phyloP scores from a whole-genome alignment of 2,888 invertebrate species.

The Nasonovia ribisnigri region DNA sequence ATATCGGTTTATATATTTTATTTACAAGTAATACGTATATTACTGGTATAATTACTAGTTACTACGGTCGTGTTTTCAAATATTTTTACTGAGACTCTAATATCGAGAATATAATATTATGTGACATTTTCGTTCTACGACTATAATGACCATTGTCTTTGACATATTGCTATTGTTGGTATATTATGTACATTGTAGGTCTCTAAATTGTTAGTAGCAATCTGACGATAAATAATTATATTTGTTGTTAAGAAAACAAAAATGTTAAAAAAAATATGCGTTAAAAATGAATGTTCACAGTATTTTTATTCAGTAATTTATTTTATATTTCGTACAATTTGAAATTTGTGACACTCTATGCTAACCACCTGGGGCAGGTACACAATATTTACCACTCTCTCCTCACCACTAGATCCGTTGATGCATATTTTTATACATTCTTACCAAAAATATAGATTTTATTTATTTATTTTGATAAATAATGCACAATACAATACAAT shows the following conservation, averaged over 20 bases:
- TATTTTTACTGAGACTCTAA: neutral
- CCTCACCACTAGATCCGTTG: neutral
- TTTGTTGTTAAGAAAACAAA: neutral
- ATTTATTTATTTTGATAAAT: neutral
- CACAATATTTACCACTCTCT: fast-evolving
- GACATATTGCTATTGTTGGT: neutral
- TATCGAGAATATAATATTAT: neutral
- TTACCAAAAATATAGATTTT: neutral
- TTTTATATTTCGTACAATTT: neutral
- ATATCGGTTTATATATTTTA: neutral
- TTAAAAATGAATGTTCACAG: neutral
- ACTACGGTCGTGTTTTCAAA: too few relatives aligned
- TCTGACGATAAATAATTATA: neutral
- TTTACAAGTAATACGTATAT: neutral
- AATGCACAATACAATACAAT: neutral
- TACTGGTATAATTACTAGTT: too few relatives aligned
- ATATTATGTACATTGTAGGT: neutral
- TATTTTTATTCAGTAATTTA: neutral
- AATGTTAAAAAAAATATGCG: neutral
- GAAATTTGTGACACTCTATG: neutral
- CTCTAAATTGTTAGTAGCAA: neutral
- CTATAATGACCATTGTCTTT: neutral
- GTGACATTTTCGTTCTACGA: neutral
- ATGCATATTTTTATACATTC: neutral
- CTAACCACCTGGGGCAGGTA: neutral